phyloP scores from a whole-genome alignment of 2,113 vertebrate genomes.

The Sander lucioperca region DNA sequence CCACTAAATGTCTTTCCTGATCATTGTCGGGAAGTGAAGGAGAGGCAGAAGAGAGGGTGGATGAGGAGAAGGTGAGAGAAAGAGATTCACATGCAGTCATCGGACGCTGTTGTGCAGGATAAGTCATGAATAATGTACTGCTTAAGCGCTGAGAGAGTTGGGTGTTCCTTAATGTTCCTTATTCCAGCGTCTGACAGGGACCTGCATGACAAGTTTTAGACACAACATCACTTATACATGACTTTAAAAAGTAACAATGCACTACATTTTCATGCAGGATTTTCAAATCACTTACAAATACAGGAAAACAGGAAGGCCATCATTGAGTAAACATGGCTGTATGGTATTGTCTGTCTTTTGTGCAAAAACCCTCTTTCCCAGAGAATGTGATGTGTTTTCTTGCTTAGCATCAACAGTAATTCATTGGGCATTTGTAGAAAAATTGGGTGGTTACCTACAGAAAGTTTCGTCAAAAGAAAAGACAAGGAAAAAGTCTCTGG shows the following conservation, averaged over 20 bases:
- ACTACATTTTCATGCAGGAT: conserved; percentile 38
- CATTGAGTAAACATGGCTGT: conserved; percentile 11
- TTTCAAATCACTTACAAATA: conserved; percentile 13
- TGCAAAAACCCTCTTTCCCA: not conserved
- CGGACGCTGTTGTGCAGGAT: not conserved
- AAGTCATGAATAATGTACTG: conserved; percentile 54
- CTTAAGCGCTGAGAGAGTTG: conserved; percentile 32
- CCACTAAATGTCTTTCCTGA: conserved; percentile 58
- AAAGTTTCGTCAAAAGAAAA: not conserved
- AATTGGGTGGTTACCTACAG: not conserved
- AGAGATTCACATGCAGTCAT: conserved; percentile 34
- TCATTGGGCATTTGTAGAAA: not conserved
- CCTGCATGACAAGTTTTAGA: conserved; percentile 45
- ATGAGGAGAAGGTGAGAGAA: conserved; percentile 26
- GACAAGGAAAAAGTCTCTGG: not conserved
- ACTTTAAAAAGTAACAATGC: conserved; percentile 39
- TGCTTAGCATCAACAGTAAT: not conserved
- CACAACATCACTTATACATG: conserved; percentile 48
- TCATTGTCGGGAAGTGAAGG: conserved; percentile 50
- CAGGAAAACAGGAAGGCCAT: not conserved
- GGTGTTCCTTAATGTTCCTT: conserved; percentile 44
- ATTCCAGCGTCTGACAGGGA: conserved; percentile 31
- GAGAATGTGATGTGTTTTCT: not conserved
- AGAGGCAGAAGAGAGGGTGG: conserved; percentile 10
- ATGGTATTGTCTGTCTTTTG: not conserved